A percentile compares a stretch with the other conserved stretches of the same genome.
Evolutionary conservation across 1,140 invertebrate genomes (phyloP).

Genomic region (Ooceraea biroi): DNA sequence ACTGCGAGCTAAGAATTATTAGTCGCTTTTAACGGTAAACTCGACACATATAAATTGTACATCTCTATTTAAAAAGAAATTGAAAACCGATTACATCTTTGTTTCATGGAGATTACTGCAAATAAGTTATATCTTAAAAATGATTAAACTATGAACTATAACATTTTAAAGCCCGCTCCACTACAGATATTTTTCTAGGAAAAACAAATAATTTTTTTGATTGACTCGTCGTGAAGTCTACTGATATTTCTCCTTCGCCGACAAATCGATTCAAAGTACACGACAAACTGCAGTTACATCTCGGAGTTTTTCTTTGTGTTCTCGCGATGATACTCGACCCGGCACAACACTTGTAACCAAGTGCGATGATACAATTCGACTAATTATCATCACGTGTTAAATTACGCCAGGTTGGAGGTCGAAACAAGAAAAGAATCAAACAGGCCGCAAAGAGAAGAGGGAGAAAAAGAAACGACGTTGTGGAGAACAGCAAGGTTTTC

Average conservation of each 20-base stretch:
- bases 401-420: slow-evolving; percentile 45
- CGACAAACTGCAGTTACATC: slow-evolving; percentile 5
- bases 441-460: background rate
- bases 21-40: background rate
- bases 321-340: slow-evolving; percentile 19
- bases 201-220: too few species aligned
- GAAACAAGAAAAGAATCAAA: background rate
- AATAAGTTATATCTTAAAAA: too few species aligned
- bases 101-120: too few species aligned
- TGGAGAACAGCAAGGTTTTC: background rate
- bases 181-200: too few species aligned
- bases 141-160: too few species aligned
- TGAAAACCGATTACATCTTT: too few species aligned
- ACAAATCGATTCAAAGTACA: background rate
- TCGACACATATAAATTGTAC: background rate
- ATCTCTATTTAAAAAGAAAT: background rate
- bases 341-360: background rate
- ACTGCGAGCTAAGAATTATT: background rate
- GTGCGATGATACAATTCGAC: slow-evolving; percentile 43
- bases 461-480: background rate
- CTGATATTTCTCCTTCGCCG: background rate
- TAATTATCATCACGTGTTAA: slow-evolving; percentile 59
- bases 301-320: slow-evolving; percentile 9
- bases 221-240: too few species aligned
- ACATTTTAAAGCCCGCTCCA: too few species aligned